Evolutionary conservation across 2,113 vertebrate species (phyloP), one percentile per base, ranked within the genome.

Genomic region (Caracal caracal): DNA sequence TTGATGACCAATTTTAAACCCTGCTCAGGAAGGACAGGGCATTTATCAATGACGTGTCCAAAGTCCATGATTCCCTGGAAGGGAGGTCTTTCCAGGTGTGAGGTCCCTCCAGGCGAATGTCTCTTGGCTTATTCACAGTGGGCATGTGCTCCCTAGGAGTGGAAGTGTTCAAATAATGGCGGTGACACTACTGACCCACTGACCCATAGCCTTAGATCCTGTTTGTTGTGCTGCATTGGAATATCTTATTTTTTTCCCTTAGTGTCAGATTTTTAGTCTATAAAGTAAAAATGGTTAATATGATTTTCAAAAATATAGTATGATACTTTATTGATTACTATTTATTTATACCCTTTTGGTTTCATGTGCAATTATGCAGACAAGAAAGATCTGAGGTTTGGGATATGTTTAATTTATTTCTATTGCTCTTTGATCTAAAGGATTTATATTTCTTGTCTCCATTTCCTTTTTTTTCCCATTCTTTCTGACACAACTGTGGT

Each of bases 381-480:
- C 20, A 43, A 24, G 68, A 86, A 70, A 68, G 70, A 65, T 51
- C 35, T 86, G 76, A 85, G 19, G 56, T 70, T 66, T 92, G 2
- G 19, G 28, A 20, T 87, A 59, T 92, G 56, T 87, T 92, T 94
- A 68, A 28, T 47, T 79, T 92, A 81, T 86, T 95, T 94, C 37
- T 73, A 40, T 75, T 91, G 33, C 35, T 90, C 13, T 93, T 93
- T 96, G 16, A 94, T n/a, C 40, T 80, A 61, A 86, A 92, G 61
- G 8, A 30, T 88, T 88, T 95, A 28, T 76, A 26, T 88, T 78
- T 85, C 53, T 43, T 19, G 59, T 76, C 15, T 68, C 47, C 40
- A 56, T 79, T 75, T 86, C 35, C 35, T 66, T 88, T 95, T 95
- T 95, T 37, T n/a, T 47, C 79, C n/a, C 47, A 59, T 66, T 93